Base-by-base conservation (phyloP, 2,797 vertebrate species). In the Megaceryle alcyon region DNA sequence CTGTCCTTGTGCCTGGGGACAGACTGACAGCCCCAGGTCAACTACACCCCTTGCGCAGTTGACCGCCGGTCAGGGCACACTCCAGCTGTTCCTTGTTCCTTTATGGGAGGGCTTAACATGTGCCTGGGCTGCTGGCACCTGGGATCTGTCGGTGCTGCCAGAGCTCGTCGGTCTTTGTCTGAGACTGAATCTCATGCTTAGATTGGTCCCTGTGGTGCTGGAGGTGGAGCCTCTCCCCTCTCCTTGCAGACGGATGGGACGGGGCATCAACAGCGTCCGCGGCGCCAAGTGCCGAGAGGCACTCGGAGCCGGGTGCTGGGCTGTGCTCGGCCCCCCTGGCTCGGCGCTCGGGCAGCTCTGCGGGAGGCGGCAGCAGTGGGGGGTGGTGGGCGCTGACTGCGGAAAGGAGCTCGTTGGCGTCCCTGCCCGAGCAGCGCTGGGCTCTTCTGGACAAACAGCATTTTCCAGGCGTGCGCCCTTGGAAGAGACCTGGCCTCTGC, bases 81-180 rank as follows among this genome's bases (percentile, higher is more conserved):
- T 46, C 44, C 14, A 17, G 56, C 76, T 44, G 5, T 23, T 69
- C 70, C 54, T 46, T 28, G 20, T 46, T 76, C n/a, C 29, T 37
- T 29, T 26, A 20, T 41, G 33, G 48, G 54, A 35, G 43, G 33
- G 37, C 12, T 46, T n/a, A 22, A 23, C n/a, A 29, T n/a, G 64
- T 29, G 31, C 43, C 65, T 33, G 65, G 68, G 37, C 53, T 60
- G 22, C 28, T 35, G 59, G 39, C 31, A 15, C 51, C 11, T 3
- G 59, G 39, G 31, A 15, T 46, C 11, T 3, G 0, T 46, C 14
- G 9, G 28, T 6, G 35, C 79, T 86, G 51, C 64, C 66, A 5
- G 64, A 59, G 82, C 70, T 49, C 0, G 0, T 28, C 49, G 69
- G 18, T 49, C 48, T 54, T 46, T 4, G 1, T n/a, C 48, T 1